Percentiles rank a stretch among this genome's conserved stretches.
These are phyloP conservation scores for Labeo rohita DNA, from an alignment of 2,113 vertebrate species.

Conservation along the genomic window DNA sequence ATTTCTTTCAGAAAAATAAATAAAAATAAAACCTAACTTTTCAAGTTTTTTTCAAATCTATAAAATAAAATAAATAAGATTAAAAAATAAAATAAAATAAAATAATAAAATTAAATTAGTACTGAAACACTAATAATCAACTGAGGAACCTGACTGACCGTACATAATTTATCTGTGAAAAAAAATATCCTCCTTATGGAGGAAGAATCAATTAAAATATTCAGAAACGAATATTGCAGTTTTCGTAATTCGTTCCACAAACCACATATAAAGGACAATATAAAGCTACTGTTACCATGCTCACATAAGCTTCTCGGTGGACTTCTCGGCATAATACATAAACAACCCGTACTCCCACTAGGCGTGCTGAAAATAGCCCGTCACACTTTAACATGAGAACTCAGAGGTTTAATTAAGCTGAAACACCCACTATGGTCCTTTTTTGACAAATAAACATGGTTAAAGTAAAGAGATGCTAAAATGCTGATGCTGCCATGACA, in stretches of 20 bases:
- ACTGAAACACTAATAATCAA: not conserved
- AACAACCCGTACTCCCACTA: constrained; percentile 42
- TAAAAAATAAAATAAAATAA: too few species aligned
- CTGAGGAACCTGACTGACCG: not conserved
- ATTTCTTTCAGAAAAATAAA: too few species aligned
- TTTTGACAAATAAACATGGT: constrained; percentile 27
- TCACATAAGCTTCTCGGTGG: constrained; percentile 18
- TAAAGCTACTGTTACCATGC: constrained; percentile 19
- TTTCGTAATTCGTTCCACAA: not conserved
- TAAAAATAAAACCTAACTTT: too few species aligned
- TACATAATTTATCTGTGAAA: not conserved
- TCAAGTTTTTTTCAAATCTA: too few species aligned
- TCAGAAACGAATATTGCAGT: not conserved
- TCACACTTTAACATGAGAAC: constrained; percentile 38
- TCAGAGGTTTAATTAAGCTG: constrained; percentile 34
- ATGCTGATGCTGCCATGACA: not conserved
- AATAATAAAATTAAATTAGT: too few species aligned
- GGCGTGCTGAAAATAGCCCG: constrained; percentile 32
- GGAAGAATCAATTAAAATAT: not conserved
- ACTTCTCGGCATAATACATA: constrained; percentile 23
- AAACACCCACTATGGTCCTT: constrained; percentile 12
- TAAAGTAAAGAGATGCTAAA: not conserved
- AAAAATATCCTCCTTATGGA: not conserved
- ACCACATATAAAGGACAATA: not conserved
- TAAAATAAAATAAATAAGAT: too few species aligned